These are phyloP conservation scores for Raphicerus campestris DNA, from an alignment of 2,113 vertebrate species.

Conservation along the genomic window DNA sequence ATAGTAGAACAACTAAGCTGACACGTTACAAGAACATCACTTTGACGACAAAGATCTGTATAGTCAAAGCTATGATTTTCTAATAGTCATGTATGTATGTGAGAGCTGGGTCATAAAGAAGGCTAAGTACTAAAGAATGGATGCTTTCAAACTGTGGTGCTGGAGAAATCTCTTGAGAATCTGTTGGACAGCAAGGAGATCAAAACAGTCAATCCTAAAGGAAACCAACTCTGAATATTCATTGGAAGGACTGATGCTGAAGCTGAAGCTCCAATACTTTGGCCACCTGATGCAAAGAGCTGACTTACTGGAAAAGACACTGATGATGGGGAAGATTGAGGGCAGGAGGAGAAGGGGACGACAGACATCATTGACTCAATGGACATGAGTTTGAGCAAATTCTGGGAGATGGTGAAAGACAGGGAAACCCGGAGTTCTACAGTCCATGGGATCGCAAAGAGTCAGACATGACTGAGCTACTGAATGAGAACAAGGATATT, in stretches of 20 bases:
- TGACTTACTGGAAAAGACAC: neutral
- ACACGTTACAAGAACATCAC: neutral
- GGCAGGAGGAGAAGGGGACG: neutral
- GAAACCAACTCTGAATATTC: neutral
- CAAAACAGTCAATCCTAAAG: neutral
- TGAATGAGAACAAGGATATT: neutral
- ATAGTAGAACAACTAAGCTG: neutral
- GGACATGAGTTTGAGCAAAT: neutral
- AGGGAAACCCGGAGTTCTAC: rapidly evolving
- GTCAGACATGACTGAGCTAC: neutral
- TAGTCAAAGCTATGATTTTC: neutral
- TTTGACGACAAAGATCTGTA: neutral
- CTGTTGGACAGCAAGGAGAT: neutral
- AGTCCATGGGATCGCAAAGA: neutral
- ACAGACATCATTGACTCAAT: neutral
- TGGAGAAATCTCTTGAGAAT: neutral
- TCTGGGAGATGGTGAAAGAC: neutral
- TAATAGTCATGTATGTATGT: neutral
- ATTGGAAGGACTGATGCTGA: neutral
- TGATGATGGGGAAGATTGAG: neutral
- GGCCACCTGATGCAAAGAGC: neutral
- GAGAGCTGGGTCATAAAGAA: neutral
- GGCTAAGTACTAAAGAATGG: neutral
- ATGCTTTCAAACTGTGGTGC: neutral
- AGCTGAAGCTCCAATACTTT: neutral